A percentile compares a stretch with the other conserved stretches of the same genome.
phyloP scores from a whole-genome alignment of 2,888 invertebrate genomes.

The Drosophila colorata region DNA sequence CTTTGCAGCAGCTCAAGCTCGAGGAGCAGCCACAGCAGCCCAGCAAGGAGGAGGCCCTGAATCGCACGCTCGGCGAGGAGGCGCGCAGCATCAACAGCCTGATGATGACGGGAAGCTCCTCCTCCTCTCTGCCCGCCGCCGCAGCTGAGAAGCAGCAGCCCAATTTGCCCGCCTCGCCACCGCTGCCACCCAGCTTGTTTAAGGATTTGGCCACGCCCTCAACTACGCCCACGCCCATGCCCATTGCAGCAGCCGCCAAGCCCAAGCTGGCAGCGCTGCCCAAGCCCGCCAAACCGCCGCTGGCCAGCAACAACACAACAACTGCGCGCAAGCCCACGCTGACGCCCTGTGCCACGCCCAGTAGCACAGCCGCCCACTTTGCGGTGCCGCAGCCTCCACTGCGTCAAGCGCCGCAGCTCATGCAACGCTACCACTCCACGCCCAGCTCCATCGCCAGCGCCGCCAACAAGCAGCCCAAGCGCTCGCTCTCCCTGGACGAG shows the following conservation, averaged over 20 bases:
- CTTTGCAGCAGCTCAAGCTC: constrained; percentile 46
- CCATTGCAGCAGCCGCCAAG: not conserved
- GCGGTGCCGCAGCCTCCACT: constrained; percentile 37
- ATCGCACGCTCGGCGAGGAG: constrained; percentile 74
- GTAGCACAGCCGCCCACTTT: constrained; percentile 1
- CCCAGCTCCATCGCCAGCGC: constrained; percentile 84
- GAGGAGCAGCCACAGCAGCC: constrained; percentile 17
- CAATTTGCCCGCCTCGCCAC: constrained; percentile 82
- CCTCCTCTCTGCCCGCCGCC: not conserved
- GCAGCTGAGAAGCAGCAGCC: constrained; percentile 37
- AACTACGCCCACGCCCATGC: not conserved
- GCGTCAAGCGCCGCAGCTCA: constrained; percentile 78
- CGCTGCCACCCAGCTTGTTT: constrained; percentile 84
- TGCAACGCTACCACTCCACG: constrained; percentile 75
- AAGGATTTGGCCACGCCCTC: constrained; percentile 71
- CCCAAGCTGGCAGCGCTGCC: constrained; percentile 11
- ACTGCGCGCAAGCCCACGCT: constrained; percentile 46
- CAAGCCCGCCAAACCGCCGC: constrained; percentile 15
- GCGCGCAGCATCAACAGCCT: constrained; percentile 72
- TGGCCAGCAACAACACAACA: constrained; percentile 33
- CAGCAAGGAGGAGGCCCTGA: constrained; percentile 55
- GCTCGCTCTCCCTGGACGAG: constrained; percentile 83
- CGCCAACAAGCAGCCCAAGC: constrained; percentile 82
- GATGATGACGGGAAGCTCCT: constrained; percentile 54
- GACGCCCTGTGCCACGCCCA: constrained; percentile 12